Evolutionary conservation across 2,113 vertebrate genomes (phyloP).

Genomic region (Lepus timidus): DNA sequence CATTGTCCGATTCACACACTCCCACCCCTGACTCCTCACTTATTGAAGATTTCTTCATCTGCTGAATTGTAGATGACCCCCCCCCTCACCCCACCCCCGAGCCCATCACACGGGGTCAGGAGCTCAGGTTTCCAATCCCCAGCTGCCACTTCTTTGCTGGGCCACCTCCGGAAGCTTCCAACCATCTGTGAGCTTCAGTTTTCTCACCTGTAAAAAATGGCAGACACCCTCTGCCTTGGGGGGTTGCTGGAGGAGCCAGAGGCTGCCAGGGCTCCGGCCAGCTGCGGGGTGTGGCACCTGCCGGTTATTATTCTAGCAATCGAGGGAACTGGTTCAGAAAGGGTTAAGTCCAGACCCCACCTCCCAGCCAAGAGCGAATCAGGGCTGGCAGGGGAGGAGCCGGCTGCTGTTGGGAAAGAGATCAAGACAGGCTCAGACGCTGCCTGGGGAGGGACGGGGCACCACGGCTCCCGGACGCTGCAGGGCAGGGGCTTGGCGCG

Average conservation of each 20-base stretch:
- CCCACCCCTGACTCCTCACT: background rate
- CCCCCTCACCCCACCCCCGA: no score
- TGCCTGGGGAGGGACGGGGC: background rate
- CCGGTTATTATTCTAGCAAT: background rate
- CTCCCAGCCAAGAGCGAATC: conserved; percentile 72
- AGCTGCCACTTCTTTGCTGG: background rate
- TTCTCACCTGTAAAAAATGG: background rate
- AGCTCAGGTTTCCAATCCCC: background rate
- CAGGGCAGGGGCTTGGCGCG: background rate
- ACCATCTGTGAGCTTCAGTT: background rate
- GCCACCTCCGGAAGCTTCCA: background rate
- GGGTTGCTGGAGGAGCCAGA: background rate
- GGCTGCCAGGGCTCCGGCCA: background rate
- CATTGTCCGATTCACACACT: background rate
- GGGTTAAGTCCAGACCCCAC: conserved; percentile 78
- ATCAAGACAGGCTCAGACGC: background rate
- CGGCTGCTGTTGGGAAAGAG: conserved; percentile 44
- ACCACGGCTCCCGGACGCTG: background rate
- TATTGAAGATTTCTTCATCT: background rate
- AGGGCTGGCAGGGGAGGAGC: conserved; percentile 69
- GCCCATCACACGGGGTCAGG: background rate
- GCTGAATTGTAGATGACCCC: no score
- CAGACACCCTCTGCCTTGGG: background rate
- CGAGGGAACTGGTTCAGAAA: conserved; percentile 42
- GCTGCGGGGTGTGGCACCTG: background rate